Evolutionary conservation across 1,140 invertebrate genomes (phyloP), one percentile per base, ranked within the genome.

Genomic region (Brachionus paranguensis): DNA sequence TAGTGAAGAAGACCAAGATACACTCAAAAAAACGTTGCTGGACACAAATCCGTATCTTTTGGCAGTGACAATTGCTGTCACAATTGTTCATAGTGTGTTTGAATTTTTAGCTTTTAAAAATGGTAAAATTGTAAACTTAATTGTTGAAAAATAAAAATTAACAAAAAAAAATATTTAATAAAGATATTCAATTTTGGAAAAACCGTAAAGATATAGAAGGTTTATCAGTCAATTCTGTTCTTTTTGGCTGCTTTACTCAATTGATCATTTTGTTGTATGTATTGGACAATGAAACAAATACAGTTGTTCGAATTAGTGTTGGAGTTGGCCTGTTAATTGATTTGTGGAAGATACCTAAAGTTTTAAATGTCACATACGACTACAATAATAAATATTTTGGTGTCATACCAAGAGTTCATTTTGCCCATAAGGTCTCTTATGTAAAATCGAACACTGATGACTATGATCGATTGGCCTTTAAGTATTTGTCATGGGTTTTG

Each of bases 91-190:
- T 90, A 98, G 95, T 86, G 92, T 99, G 65, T 99, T 99, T 91
- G 98, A 99, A 89, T 93, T 99, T 86, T 91, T 99, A 41, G 97
- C 98, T 76, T 99, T 99, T 89, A 99, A 99, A 91, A 99, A 99
- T 91, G 96, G 93, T 94, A 68, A 68, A 90, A 90, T 85, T 83
- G 43, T 47, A 43, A 60, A 27, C 20, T 29, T 43, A 11, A 6
- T 53, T 27, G 79, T 17, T 37, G 43, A 17, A 37, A 12, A 33
- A 1, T 41, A 41, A 37, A n/a, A 50, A 27, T 78, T 14, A 29
- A 27, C 2, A 12, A 74, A 53, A 50, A 27, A 24, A 24, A 24
- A 24, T 24, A 76, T 78, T 86, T 87, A 86, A 85, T 86, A 90
- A 88, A 94, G 94, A 99, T 90, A 99, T 99, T 87, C 97, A 99